Evolutionary conservation across 2,797 vertebrate species (phyloP).

Genomic region (Okamejei kenojei): DNA sequence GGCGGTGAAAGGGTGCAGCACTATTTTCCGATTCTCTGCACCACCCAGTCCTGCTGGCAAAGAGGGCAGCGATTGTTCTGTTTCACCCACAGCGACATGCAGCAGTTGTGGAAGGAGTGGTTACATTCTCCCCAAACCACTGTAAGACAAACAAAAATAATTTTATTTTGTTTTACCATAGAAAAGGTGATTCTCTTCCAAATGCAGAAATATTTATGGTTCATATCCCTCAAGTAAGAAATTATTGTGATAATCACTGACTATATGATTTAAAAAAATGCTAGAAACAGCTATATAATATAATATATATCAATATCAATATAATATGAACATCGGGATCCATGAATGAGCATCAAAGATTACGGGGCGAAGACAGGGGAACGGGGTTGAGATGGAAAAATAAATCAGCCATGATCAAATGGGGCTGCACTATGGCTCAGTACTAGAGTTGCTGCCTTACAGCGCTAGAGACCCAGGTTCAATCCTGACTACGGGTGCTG

Average conservation of each 20-base stretch:
- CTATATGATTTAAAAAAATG: background rate
- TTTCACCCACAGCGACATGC: conserved; percentile 99
- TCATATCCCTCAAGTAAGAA: background rate
- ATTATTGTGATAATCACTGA: background rate
- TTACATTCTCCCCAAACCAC: conserved; percentile 99
- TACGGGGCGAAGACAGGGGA: too few relatives aligned
- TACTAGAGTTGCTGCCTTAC: too few relatives aligned
- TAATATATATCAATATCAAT: too few relatives aligned
- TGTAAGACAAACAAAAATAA: conserved; percentile 49
- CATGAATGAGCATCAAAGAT: background rate
- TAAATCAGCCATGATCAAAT: too few relatives aligned
- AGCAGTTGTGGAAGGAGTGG: conserved; percentile 98
- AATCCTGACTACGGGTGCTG: too few relatives aligned
- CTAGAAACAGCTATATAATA: too few relatives aligned
- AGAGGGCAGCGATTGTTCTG: conserved; percentile 98
- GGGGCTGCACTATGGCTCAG: too few relatives aligned
- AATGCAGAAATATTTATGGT: background rate
- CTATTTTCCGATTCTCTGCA: conserved; percentile 84
- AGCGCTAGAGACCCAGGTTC: too few relatives aligned
- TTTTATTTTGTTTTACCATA: background rate
- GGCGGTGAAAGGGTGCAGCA: background rate
- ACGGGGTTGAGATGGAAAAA: too few relatives aligned
- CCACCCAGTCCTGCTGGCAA: conserved; percentile 99
- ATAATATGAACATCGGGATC: background rate
- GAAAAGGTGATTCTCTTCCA: background rate